phyloP scores from a whole-genome alignment of 2,113 vertebrate species.

The Oncorhynchus tshawytscha region DNA sequence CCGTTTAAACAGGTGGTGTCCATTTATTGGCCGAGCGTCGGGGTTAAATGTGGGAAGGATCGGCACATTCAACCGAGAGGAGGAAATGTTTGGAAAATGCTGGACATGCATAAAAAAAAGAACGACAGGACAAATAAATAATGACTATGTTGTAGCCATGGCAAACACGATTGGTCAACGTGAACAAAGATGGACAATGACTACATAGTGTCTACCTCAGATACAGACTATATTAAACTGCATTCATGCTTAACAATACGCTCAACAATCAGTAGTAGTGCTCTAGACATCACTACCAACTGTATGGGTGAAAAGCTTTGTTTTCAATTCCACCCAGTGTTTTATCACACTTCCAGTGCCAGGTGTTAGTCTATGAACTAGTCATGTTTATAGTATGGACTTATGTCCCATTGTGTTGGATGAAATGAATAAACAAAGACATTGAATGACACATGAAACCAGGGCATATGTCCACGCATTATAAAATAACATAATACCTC shows the following conservation, averaged over 20 bases:
- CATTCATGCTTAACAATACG: neutral
- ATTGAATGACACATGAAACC: neutral
- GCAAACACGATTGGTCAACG: slow-evolving; percentile 64
- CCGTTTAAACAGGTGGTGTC: slow-evolving; percentile 79
- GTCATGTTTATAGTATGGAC: neutral
- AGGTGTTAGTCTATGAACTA: neutral
- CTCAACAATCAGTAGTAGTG: neutral
- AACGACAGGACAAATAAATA: slow-evolving; percentile 52
- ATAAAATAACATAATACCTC: neutral
- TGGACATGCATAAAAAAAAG: slow-evolving; percentile 47
- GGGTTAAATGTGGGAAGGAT: slow-evolving; percentile 58
- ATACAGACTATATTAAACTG: neutral
- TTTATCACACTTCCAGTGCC: neutral
- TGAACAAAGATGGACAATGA: slow-evolving; percentile 24
- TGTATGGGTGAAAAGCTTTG: neutral
- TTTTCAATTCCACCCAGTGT: neutral
- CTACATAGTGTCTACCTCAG: slow-evolving; percentile 5
- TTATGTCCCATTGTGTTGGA: neutral
- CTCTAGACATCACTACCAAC: neutral
- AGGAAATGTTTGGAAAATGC: slow-evolving; percentile 26
- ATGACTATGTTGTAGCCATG: slow-evolving; percentile 37
- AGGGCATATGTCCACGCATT: neutral
- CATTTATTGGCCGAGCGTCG: slow-evolving; percentile 65
- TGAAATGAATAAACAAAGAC: neutral
- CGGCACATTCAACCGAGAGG: slow-evolving; percentile 53